Percentiles rank a stretch among this genome's conserved stretches.
Evolutionary conservation across 2,113 vertebrate genomes (phyloP).

Genomic region (Piprites chloris): DNA sequence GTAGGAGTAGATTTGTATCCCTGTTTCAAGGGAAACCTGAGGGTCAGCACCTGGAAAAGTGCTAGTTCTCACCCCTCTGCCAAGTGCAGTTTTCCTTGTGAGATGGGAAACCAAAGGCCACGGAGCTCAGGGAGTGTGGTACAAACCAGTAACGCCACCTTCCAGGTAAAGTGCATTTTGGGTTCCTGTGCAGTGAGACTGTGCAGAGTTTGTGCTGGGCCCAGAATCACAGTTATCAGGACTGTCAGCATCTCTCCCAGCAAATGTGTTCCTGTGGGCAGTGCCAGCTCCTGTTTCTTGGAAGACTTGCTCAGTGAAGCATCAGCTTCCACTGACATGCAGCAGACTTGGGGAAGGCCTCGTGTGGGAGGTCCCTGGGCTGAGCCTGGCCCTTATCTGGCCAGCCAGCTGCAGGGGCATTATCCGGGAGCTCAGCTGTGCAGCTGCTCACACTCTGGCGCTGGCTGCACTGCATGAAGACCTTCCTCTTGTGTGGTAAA

Average conservation of each 20-base stretch:
- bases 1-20: neutral
- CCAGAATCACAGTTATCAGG: neutral
- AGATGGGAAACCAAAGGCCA: neutral
- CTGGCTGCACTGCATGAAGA: neutral
- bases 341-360: neutral
- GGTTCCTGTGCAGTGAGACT: neutral
- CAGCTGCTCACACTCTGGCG: neutral
- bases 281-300: neutral
- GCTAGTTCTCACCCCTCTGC: neutral
- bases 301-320: neutral
- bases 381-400: conserved; percentile 51
- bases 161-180: neutral
- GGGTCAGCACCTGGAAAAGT: neutral
- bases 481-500: neutral
- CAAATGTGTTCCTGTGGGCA: neutral
- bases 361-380: conserved; percentile 20
- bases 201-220: neutral
- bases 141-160: neutral
- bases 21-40: neutral
- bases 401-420: conserved; percentile 31
- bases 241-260: neutral
- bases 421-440: neutral
- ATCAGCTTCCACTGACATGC: neutral
- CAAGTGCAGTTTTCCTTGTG: neutral
- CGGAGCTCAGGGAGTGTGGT: neutral